Evolutionary conservation across 2,797 vertebrate genomes (phyloP).

Genomic region (Coracias cyanogaster): DNA sequence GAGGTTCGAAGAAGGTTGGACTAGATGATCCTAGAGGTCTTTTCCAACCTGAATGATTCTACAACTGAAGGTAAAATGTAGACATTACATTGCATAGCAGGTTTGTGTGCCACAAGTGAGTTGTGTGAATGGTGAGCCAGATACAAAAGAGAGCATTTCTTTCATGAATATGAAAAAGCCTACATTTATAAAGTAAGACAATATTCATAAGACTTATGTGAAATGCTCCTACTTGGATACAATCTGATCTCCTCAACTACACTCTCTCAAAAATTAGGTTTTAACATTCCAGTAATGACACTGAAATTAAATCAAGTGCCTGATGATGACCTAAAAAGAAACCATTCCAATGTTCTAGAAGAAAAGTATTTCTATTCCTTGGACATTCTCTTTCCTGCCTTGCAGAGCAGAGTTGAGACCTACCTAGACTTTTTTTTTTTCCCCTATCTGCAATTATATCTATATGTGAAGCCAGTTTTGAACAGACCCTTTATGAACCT

Average conservation of each 20-base stretch:
- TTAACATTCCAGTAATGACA: not conserved
- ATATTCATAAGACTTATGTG: not conserved
- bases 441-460: not conserved
- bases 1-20: too few relatives aligned
- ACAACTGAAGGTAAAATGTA: not conserved
- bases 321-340: not conserved
- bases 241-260: not conserved
- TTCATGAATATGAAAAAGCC: not conserved
- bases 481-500: not conserved
- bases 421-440: not conserved
- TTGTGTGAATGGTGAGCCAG: not conserved
- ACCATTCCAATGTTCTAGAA: not conserved
- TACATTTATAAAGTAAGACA: not conserved
- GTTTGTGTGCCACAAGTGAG: not conserved
- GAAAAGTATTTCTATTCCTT: not conserved
- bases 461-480: not conserved
- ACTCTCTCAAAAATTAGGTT: not conserved
- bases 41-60: too few relatives aligned
- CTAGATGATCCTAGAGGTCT: too few relatives aligned
- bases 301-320: not conserved
- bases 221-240: not conserved
- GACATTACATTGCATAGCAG: not conserved
- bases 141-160: not conserved
- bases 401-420: not conserved
- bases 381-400: not conserved